A percentile compares a stretch with the other conserved stretches of the same genome.
phyloP scores from a whole-genome alignment of 2,888 invertebrate species.

The Ephialtes manifestator region DNA sequence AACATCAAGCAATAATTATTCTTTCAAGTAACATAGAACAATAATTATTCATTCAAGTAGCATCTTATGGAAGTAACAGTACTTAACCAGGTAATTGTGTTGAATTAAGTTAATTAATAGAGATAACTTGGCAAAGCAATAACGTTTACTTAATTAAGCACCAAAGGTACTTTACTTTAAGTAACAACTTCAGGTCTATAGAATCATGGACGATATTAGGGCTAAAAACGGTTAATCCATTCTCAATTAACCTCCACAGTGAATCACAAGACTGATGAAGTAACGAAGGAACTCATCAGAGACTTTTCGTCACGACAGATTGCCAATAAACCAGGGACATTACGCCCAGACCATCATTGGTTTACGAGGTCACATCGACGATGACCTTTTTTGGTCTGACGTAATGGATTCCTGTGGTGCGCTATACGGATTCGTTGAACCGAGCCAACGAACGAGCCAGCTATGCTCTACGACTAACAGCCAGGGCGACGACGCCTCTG shows the following conservation, averaged over 20 bases:
- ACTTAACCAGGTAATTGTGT: neutral
- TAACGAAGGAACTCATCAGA: neutral
- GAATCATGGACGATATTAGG: neutral
- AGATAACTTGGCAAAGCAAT: neutral
- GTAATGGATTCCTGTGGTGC: slow-evolving; percentile 34
- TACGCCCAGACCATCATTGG: neutral
- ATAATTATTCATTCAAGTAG: too few species aligned
- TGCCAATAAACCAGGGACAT: slow-evolving; percentile 4
- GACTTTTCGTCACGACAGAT: neutral
- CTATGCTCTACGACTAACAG: slow-evolving; percentile 19
- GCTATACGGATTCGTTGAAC: slow-evolving; percentile 52
- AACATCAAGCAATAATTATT: too few species aligned
- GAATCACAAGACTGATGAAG: neutral
- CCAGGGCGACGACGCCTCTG: slow-evolving; percentile 1
- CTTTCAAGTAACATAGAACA: neutral
- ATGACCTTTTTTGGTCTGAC: slow-evolving; percentile 64
- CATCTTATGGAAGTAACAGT: too few species aligned
- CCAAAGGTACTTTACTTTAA: neutral
- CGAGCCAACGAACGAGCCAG: slow-evolving; percentile 34
- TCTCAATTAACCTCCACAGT: neutral
- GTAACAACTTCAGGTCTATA: neutral
- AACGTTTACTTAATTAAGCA: neutral
- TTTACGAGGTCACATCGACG: slow-evolving; percentile 41
- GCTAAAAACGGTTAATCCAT: neutral
- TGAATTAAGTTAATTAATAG: neutral